Base-by-base conservation (phyloP, 1,140 invertebrate genomes). In the Apocrypta bakeri region DNA sequence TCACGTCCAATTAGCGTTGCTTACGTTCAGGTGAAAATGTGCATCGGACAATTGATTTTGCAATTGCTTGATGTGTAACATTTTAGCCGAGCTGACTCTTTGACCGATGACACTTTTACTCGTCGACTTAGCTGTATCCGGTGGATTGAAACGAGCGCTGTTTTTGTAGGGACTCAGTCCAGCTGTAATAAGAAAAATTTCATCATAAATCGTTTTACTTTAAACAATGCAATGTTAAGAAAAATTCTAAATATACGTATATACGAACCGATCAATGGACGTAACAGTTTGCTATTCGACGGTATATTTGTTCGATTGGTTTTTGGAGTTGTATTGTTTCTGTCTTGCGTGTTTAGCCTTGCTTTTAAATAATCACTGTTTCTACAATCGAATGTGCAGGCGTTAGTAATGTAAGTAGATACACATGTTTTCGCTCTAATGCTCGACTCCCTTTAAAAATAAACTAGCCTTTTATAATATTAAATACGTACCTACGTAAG, bases 31-130 rank as follows among this genome's bases (percentile, higher is more conserved):
- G 88, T 96, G 95, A 85, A 94, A 95, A 88, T 96, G 96, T 14
- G 95, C 95, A 90, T 96, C 95, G 37, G 95, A 94, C 74, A 97
- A 87, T 90, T 96, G 95, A 90, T 96, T 97, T 91, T 96, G 96
- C 69, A 96, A 89, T 79, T 95, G 94, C 87, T 96, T 96, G 1
- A 96, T 92, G 37, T 95, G 93, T 79, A 96, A 91, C 84, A 96
- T 94, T 91, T 96, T 96, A 2, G 96, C 96, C 0, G 96, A 96
- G 79, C 95, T 90, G 74, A 96, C 94, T 33, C 95, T 92, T 88
- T 96, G 95, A 29, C 94, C 92, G 27, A 96, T 93, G 69, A 89
- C 88, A 87, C 91, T 93, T 86, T 92, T 93, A 21, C 88, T 89
- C 31, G 85, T 48, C 37, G 86, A 84, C 82, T 88, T 90, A 27